Evolutionary conservation across 2,113 vertebrate genomes (phyloP).

Genomic region (Antidorcas marsupialis): DNA sequence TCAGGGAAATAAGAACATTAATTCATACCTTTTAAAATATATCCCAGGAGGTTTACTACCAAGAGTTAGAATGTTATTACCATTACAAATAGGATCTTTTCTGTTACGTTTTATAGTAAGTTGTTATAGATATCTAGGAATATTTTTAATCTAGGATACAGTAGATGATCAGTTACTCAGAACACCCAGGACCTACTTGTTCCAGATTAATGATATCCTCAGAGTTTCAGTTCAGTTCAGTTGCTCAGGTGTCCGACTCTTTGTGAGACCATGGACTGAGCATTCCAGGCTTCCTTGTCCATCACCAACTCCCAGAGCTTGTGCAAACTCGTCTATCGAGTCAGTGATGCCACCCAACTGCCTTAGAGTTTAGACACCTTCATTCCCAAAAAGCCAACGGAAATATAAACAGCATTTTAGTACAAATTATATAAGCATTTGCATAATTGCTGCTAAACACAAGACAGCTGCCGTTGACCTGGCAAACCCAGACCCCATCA

Average conservation of each 20-base stretch:
- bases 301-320: neutral
- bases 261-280: neutral
- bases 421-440: neutral
- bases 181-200: neutral
- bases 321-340: neutral
- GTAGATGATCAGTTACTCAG: neutral
- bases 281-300: neutral
- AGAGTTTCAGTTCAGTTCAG: neutral
- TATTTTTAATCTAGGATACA: neutral
- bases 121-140: neutral
- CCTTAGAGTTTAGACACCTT: neutral
- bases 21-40: neutral
- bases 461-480: neutral
- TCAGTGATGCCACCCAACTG: neutral
- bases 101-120: neutral
- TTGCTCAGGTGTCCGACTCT: neutral
- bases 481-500: neutral
- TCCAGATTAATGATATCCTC: neutral
- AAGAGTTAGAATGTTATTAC: constrained; percentile 3
- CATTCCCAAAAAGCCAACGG: neutral
- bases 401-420: neutral
- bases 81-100: neutral
- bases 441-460: neutral
- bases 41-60: neutral
- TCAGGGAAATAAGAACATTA: neutral